Base-by-base conservation (phyloP, 1,140 invertebrate genomes). In the Heliconius congener region DNA sequence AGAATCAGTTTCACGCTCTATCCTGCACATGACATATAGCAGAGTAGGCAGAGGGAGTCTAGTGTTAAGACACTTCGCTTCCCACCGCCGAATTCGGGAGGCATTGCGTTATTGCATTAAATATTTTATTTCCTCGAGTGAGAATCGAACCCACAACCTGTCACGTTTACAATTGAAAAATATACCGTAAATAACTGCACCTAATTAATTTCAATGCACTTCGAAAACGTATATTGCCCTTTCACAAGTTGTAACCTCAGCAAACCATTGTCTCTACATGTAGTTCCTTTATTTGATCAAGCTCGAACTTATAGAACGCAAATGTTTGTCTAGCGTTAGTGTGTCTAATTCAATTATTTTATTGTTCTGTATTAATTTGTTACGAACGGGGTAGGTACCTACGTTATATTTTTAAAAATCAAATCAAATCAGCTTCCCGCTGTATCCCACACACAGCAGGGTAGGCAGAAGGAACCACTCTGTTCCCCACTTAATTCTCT, bases 271-370 rank as follows among this genome's bases (percentile, higher is more conserved):
- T 52, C 52, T 78, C 71, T 60, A 70, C 60, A 78, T 66, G 52
- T 66, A 66, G 60, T 66, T 74, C 52, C 71, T 73, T 66, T 42
- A 74, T 78, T 78, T 78, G 74, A 78, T 78, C 55, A 78, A 73
- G 72, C 72, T 39, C 23, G 37, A 73, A 78, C 77, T 78, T 73
- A 73, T 66, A 55, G 46, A 50, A 78, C 39, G 46, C 42, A 66
- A 73, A 74, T 66, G 77, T 78, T 78, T 73, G 73, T 55, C 57
- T 70, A 70, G 55, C 72, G 60, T 46, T 46, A 74, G 23, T 78
- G 72, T 66, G 74, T 74, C 23, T 73, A 74, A 78, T 27, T 78
- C 34, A 66, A 72, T 74, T 74, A 73, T 66, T 42, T 42, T 66
- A 74, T 78, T 73, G 71, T 78, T 70, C 30, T 42, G 34, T 52